Evolutionary conservation across 2,797 vertebrate genomes (phyloP), one percentile per base, ranked within the genome.

Genomic region (Macroramphosus scolopax): DNA sequence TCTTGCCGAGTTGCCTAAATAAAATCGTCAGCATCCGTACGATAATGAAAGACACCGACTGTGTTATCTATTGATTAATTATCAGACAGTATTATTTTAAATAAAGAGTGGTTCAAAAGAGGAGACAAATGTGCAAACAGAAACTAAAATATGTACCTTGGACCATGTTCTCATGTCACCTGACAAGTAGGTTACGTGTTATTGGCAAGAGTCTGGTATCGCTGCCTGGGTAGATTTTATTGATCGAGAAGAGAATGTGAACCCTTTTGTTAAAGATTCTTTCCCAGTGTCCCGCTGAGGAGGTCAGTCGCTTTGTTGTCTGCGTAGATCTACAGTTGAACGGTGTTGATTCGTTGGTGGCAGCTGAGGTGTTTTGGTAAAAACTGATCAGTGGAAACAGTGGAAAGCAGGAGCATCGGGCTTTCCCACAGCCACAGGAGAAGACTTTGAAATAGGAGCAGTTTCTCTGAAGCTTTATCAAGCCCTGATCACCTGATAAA

Each of bases 361-460:
- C 62, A 47, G 53, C 66, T 39, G 53, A 67, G 56, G 42, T 45
- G 57, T 79, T 68, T 53, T n/a, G n/a, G 44, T 25, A 51, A 61
- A 63, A 30, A 29, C 49, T 69, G 62, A 68, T 42, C 53, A 51
- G 59, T 34, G 39, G 41, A 60, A 32, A 13, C 24, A 68, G 66
- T 78, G 78, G 75, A 83, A 83, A 82, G 10, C 72, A 33, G 37
- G 1, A 68, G 60, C 39, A 6, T 17, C 24, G 39, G 52, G 13
- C 44, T 81, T 87, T 84, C 80, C 80, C 84, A 84, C 80, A 82
- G n/a, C 13, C 71, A 46, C 52, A 72, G 35, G 32, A 59, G 57
- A 49, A 54, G 50, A 64, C 76, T 82, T 80, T 86, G 82, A 84
- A 86, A 84, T 56, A 55, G 66, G 81, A 82, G 75, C 57, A 69